Percentiles rank a stretch among this genome's conserved stretches.
Conservation (phyloP, 2,888 invertebrate genomes). For the Temnothorax unifasciatus region DNA sequence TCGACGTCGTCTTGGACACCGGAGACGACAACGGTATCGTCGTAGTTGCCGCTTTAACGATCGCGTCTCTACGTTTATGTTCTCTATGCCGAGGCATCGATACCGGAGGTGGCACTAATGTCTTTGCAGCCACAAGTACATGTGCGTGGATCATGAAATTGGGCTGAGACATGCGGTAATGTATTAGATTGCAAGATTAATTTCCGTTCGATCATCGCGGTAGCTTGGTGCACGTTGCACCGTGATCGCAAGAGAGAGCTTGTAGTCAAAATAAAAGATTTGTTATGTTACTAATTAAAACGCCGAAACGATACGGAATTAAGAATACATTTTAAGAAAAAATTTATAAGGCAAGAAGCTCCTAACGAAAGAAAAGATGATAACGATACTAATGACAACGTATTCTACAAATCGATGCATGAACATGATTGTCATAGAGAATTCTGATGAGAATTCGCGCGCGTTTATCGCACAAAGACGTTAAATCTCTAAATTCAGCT, state of each 20-base stretch:
- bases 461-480: constrained; percentile 55
- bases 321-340: not conserved
- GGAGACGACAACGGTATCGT: constrained; percentile 57
- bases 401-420: constrained; percentile 2
- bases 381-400: too few species aligned
- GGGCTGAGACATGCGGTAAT: not conserved
- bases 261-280: not conserved
- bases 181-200: constrained; percentile 64
- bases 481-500: constrained; percentile 46
- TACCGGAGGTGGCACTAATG: constrained; percentile 35
- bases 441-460: constrained; percentile 38
- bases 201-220: constrained; percentile 62
- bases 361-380: not conserved
- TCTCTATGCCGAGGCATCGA: constrained; percentile 49
- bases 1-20: constrained; percentile 46
- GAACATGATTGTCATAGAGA: not conserved
- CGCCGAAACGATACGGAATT: not conserved
- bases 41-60: constrained; percentile 66
- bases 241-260: not conserved
- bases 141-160: constrained; percentile 1
- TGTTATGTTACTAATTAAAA: not conserved
- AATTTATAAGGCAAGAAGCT: not conserved
- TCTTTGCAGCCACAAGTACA: constrained; percentile 32
- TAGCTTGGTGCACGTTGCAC: constrained; percentile 6
- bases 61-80: constrained; percentile 59